A percentile compares a stretch with the other conserved stretches of the same genome.
phyloP scores from a whole-genome alignment of 1,140 invertebrate genomes.

The Brachionus sp. region DNA sequence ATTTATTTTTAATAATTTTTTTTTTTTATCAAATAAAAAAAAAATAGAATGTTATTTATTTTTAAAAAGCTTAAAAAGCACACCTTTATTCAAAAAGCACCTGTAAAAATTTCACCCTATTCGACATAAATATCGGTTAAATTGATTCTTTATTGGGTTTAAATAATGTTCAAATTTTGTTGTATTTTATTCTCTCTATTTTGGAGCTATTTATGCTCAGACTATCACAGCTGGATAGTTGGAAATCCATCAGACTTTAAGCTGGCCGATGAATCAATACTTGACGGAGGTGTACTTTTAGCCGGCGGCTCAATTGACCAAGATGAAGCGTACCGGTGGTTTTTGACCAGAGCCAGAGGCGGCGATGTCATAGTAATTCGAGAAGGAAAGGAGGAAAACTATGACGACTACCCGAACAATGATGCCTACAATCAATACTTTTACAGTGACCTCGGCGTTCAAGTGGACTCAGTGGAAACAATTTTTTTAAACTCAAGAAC shows the following conservation, averaged over 20 bases:
- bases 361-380: constrained; percentile 39
- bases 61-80: too few relatives aligned
- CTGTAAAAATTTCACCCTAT: not conserved
- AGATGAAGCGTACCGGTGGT: constrained; percentile 1
- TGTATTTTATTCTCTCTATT: not conserved
- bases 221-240: constrained; percentile 18
- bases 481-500: constrained; percentile 33
- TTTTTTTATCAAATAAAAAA: too few relatives aligned
- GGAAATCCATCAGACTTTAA: not conserved
- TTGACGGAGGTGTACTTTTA: constrained; percentile 15
- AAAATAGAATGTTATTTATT: too few relatives aligned
- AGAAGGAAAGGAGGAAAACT: not conserved
- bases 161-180: not conserved
- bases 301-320: not conserved
- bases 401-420: not conserved
- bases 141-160: not conserved
- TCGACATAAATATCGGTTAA: not conserved
- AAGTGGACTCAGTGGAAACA: constrained; percentile 40
- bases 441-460: not conserved
- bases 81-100: not conserved
- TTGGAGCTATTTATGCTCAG: not conserved
- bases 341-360: not conserved
- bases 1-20: too few relatives aligned
- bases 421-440: constrained; percentile 41
- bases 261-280: not conserved